Conservation (phyloP, 1,140 invertebrate genomes). For the Zaprionus ornatus region DNA sequence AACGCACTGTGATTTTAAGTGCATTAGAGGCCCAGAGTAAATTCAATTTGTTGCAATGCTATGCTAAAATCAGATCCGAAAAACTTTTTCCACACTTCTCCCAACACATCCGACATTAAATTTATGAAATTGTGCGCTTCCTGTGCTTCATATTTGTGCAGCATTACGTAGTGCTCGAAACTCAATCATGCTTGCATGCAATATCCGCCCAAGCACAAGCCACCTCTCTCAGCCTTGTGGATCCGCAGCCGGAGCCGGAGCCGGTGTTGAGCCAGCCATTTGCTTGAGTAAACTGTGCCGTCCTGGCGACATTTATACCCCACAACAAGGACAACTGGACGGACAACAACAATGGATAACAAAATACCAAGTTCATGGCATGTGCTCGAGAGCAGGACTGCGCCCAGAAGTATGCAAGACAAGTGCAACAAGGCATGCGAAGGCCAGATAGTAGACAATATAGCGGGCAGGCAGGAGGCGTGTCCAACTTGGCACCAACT, state of each 20-base stretch:
- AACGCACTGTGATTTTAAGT: constrained; percentile 78
- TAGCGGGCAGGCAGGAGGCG: constrained; percentile 18
- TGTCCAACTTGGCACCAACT: constrained; percentile 20
- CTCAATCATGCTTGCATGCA: constrained; percentile 80
- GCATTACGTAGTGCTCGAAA: constrained; percentile 56
- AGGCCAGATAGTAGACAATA: constrained; percentile 30
- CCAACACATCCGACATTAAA: constrained; percentile 60
- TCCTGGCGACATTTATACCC: constrained; percentile 66
- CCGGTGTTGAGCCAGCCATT: constrained; percentile 55
- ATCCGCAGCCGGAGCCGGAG: constrained; percentile 3
- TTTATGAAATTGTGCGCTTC: constrained; percentile 78
- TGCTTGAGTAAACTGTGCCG: constrained; percentile 54
- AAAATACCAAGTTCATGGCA: constrained; percentile 62
- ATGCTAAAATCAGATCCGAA: constrained; percentile 70
- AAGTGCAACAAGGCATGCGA: constrained; percentile 63
- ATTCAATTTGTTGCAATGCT: constrained; percentile 80
- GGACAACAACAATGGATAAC: constrained; percentile 55
- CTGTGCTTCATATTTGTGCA: constrained; percentile 27
- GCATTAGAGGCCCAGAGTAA: constrained; percentile 76
- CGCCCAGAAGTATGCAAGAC: constrained; percentile 55
- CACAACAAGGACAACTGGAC: constrained; percentile 52
- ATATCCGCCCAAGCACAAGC: constrained; percentile 72
- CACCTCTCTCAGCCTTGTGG: constrained; percentile 19
- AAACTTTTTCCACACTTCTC: constrained; percentile 59
- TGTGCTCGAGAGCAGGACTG: constrained; percentile 44